Evolutionary conservation across 1,140 invertebrate genomes (phyloP).

Genomic region (Drosophila obscura): DNA sequence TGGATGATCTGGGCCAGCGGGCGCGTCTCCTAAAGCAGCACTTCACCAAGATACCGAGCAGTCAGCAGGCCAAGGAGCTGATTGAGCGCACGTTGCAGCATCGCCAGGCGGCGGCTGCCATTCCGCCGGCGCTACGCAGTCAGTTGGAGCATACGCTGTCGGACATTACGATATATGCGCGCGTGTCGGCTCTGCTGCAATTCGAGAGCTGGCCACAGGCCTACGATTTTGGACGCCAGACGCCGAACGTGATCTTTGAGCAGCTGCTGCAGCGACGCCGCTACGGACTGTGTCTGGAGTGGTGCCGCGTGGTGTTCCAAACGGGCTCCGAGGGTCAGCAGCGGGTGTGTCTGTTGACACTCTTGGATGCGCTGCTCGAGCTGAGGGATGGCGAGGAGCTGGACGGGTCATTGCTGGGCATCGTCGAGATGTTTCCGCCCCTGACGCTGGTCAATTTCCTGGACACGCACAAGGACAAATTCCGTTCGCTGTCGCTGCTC

Average conservation of each 20-base stretch:
- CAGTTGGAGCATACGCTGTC: slow-evolving; percentile 83
- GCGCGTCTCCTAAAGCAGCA: slow-evolving; percentile 80
- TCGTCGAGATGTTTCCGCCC: slow-evolving; percentile 82
- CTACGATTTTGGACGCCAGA: slow-evolving; percentile 84
- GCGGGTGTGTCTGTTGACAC: slow-evolving; percentile 50
- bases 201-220: slow-evolving; percentile 84
- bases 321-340: slow-evolving; percentile 80
- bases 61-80: slow-evolving; percentile 68
- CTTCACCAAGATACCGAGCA: slow-evolving; percentile 71
- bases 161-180: slow-evolving; percentile 85
- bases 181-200: slow-evolving; percentile 80
- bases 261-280: slow-evolving; percentile 84
- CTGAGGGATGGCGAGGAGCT: slow-evolving; percentile 59
- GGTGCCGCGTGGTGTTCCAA: slow-evolving; percentile 85
- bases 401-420: slow-evolving; percentile 84
- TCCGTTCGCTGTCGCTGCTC: slow-evolving; percentile 87
- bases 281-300: slow-evolving; percentile 87
- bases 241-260: slow-evolving; percentile 84
- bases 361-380: slow-evolving; percentile 60
- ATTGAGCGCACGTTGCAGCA: slow-evolving; percentile 74
- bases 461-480: slow-evolving; percentile 86
- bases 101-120: slow-evolving; percentile 41
- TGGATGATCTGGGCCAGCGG: slow-evolving; percentile 70
- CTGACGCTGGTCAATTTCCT: slow-evolving; percentile 86
- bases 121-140: slow-evolving; percentile 65